Conservation (phyloP, 1,140 invertebrate species). For the Apis cerana region DNA sequence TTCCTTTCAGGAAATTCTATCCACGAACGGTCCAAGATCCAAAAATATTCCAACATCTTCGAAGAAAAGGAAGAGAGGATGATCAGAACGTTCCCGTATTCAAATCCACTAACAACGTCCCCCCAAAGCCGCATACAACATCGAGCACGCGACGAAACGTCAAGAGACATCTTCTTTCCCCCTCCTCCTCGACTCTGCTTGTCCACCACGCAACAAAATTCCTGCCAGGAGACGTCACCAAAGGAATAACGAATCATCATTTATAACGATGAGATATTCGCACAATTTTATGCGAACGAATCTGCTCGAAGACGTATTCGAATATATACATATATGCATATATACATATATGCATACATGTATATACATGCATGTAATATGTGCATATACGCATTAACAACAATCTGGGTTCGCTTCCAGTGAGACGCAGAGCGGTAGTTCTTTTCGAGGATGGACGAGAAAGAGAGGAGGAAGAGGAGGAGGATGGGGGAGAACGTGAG, state of each 20-base stretch:
- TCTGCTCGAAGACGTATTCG: slow-evolving; percentile 38
- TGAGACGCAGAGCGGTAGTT: slow-evolving; percentile 40
- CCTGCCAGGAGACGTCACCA: too few species aligned
- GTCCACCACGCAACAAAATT: too few species aligned
- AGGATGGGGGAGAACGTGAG: background rate
- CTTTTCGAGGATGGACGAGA: background rate
- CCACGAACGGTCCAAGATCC: too few species aligned
- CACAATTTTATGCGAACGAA: slow-evolving; percentile 58
- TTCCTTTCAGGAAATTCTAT: too few species aligned
- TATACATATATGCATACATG: background rate
- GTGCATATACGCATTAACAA: slow-evolving; percentile 58
- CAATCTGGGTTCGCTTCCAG: slow-evolving; percentile 64
- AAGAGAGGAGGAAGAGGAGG: background rate
- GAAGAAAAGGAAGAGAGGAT: too few species aligned
- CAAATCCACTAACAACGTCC: too few species aligned
- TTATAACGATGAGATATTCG: too few species aligned
- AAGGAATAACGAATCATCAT: background rate
- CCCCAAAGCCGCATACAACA: background rate
- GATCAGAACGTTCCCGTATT: too few species aligned
- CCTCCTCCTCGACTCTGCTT: background rate
- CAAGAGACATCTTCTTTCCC: background rate
- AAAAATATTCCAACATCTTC: too few species aligned
- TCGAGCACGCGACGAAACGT: slow-evolving; percentile 1
- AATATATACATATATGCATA: slow-evolving; percentile 45
- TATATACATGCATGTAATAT: background rate